Base-by-base conservation (phyloP, 2,888 invertebrate genomes). In the Notodromas monacha region DNA sequence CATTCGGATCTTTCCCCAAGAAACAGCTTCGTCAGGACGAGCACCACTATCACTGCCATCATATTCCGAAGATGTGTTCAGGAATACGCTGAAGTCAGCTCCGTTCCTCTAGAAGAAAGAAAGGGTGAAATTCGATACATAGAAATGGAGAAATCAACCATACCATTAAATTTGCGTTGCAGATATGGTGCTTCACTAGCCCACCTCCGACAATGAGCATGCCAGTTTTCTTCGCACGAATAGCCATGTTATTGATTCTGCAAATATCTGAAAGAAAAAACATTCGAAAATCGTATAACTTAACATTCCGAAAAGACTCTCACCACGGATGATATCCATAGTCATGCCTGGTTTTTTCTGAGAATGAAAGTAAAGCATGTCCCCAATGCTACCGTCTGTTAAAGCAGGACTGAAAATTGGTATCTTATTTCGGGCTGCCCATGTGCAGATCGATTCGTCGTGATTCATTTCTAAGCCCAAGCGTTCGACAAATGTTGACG, bases 301-400 rank as follows among this genome's bases (percentile, higher is more conserved):
- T 27, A 12, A 8, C 6, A 12, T 27, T 12, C 10, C 11, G 10
- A n/a, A 30, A 30, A 26, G 13, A 4, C 12, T 26, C 31, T 34
- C 44, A 65, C 67, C 68, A 45, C 77, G 68, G 13, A 86, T 56
- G 45, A 96, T 79, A 47, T 96, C 96, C 29, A 96, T 54, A 15
- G 84, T 56, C 4, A 99, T 57, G 2, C 92, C 92, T 1, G 89
- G 79, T 45, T 70, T 70, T 40, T 66, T 68, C 46, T 68, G 84
- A 0, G 86, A 79, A 52, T 96, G 92, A 45, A 96, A 86, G 48
- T 81, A 96, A 63, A 99, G 73, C 89, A 96, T 92, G 46, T 99
- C 96, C 0, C 96, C 86, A 35, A 74, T 54, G 39, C 84, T 84
- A 2, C 96, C 96, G 54, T 96, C 96, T 0, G 96, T 99, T 35